Base-by-base conservation (phyloP, 2,113 vertebrate genomes). In the Hemichromis elongatus region DNA sequence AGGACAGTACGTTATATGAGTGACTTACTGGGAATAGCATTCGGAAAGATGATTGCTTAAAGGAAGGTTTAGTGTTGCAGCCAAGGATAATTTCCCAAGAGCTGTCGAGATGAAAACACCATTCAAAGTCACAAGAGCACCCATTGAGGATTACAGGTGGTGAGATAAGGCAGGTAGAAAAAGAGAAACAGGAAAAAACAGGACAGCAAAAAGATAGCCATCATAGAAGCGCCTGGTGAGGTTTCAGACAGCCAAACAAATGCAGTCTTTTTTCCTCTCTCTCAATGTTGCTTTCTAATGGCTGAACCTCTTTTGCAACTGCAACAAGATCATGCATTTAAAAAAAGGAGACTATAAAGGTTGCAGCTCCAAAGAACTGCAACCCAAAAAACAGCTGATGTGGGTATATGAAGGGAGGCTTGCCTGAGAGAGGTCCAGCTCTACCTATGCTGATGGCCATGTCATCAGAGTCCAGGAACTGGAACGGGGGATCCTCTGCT, bases 361-460 rank as follows among this genome's bases (percentile, higher is more conserved):
- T 30, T 50, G 42, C 42, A 73, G 42, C 68, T 75, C 18, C 5
- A 75, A 75, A 28, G 26, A 54, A 28, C 42, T 50, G 42, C 16
- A 75, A 45, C 16, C 66, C 35, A 18, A n/a, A 21, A 37, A 16
- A 19, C 3, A 40, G 12, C 70, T 18, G 89, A 87, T 37, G 95
- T 90, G 93, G 96, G 96, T 94, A 95, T 95, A 95, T 96, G 95
- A 94, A 96, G 95, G 96, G 95, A 95, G 96, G 97, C 97, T 99
- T 99, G 97, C 98, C 98, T 99, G 97, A 90, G 77, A 94, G 94
- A 35, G 94, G 92, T 95, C 96, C 97, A 83, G 96, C 87, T 97
- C 98, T 98, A 97, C 98, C 98, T 98, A 99, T 98, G 96, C 97
- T 95, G 96, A 99, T 97, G 94, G 95, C 96, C 92, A 98, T 94